These are phyloP conservation scores for Penaeus monodon DNA, from an alignment of 2,888 invertebrate genomes.

Conservation along the genomic window DNA sequence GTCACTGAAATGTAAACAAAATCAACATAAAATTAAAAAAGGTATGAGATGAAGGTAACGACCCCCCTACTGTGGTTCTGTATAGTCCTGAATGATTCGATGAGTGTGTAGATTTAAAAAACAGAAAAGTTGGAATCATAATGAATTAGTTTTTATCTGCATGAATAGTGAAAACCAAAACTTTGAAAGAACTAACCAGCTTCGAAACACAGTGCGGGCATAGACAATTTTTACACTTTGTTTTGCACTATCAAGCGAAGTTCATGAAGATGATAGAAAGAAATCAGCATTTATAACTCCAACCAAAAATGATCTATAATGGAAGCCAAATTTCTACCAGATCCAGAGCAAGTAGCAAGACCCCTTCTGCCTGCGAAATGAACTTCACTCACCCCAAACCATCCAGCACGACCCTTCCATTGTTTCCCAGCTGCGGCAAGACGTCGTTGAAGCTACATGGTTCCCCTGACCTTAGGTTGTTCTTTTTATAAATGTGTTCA, in stretches of 20 bases:
- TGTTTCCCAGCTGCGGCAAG: conserved; percentile 65
- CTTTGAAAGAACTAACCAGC: no score
- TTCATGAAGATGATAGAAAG: background rate
- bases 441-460: conserved; percentile 56
- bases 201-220: no score
- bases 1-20: no score
- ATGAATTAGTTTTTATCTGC: no score
- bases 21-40: no score
- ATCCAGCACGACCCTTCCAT: conserved; percentile 60
- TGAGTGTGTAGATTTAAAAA: no score
- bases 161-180: no score
- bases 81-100: no score
- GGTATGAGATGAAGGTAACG: no score
- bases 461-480: conserved; percentile 56
- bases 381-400: conserved; percentile 68
- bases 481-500: background rate
- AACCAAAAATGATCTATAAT: conserved; percentile 69
- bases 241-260: no score
- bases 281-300: conserved; percentile 36
- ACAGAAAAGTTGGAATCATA: no score
- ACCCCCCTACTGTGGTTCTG: no score
- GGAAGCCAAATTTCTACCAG: conserved; percentile 72
- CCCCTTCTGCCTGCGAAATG: conserved; percentile 72
- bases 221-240: background rate
- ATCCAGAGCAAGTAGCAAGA: conserved; percentile 74